Conservation (phyloP, 2,113 vertebrate genomes). For the Clarias gariepinus region DNA sequence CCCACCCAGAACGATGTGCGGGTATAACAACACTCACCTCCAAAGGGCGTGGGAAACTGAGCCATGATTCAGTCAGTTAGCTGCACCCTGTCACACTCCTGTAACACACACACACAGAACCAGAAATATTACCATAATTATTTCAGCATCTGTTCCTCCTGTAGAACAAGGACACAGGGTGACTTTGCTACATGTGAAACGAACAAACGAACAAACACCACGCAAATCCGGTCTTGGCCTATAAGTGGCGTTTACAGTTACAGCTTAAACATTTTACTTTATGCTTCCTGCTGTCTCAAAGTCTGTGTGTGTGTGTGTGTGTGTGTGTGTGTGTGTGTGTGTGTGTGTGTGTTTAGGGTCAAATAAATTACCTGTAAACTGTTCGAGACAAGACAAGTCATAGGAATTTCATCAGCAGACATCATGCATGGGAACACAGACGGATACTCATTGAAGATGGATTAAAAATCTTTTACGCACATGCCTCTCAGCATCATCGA, state of each 20-base stretch:
- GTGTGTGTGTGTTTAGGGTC: background rate
- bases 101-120: slow-evolving; percentile 54
- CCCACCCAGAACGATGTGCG: background rate
- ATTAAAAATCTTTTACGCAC: background rate
- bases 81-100: slow-evolving; percentile 66
- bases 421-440: background rate
- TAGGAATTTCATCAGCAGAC: background rate
- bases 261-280: background rate
- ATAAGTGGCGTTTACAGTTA: slow-evolving; percentile 31
- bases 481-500: background rate
- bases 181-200: background rate
- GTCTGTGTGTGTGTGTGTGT: background rate
- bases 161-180: background rate
- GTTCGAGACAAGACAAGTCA: background rate
- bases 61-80: slow-evolving; percentile 90
- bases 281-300: background rate
- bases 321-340: background rate
- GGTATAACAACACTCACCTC: slow-evolving; percentile 78
- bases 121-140: slow-evolving; percentile 3
- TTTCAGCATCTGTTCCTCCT: background rate
- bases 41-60: slow-evolving; percentile 94
- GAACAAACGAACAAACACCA: slow-evolving; percentile 12
- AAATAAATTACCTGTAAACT: background rate
- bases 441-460: background rate
- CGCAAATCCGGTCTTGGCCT: background rate